Conservation (phyloP, 2,888 invertebrate genomes). For the Resseliella maxima region DNA sequence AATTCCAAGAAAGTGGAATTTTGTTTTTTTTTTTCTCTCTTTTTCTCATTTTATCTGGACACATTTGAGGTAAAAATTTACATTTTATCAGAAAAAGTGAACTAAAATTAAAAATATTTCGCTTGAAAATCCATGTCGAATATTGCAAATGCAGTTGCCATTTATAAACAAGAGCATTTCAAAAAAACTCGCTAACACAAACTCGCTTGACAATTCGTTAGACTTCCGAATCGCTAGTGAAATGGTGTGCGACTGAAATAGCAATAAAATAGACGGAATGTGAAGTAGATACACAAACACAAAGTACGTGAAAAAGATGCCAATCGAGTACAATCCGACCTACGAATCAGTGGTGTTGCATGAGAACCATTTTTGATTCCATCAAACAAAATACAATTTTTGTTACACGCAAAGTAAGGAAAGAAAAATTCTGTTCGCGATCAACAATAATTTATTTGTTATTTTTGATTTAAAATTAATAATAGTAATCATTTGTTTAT, state of each 20-base stretch:
- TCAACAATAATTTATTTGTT: not conserved
- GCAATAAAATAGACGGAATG: not conserved
- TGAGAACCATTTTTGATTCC: constrained; percentile 53
- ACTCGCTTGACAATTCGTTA: not conserved
- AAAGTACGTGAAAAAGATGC: constrained; percentile 48
- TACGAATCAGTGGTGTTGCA: constrained; percentile 48
- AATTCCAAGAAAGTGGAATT: not conserved
- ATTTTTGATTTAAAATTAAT: too few relatives aligned
- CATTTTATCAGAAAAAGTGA: not conserved
- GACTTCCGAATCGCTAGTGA: not conserved
- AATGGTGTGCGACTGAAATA: constrained; percentile 13
- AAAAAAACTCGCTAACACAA: not conserved
- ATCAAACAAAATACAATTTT: not conserved
- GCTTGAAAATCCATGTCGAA: not conserved
- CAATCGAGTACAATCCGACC: constrained; percentile 51
- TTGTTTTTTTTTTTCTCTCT: not conserved
- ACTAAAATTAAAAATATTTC: not conserved
- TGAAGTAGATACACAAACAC: constrained; percentile 2
- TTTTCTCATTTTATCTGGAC: too few relatives aligned
- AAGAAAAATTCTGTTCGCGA: not conserved
- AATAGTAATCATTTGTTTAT: too few relatives aligned
- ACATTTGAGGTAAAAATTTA: too few relatives aligned
- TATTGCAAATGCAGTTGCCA: not conserved
- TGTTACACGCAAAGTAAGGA: not conserved
- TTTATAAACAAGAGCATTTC: not conserved